Percentiles rank a stretch among this genome's conserved stretches.
Conservation (phyloP, 2,797 vertebrate genomes). For the Melanotaenia maccullochi region DNA sequence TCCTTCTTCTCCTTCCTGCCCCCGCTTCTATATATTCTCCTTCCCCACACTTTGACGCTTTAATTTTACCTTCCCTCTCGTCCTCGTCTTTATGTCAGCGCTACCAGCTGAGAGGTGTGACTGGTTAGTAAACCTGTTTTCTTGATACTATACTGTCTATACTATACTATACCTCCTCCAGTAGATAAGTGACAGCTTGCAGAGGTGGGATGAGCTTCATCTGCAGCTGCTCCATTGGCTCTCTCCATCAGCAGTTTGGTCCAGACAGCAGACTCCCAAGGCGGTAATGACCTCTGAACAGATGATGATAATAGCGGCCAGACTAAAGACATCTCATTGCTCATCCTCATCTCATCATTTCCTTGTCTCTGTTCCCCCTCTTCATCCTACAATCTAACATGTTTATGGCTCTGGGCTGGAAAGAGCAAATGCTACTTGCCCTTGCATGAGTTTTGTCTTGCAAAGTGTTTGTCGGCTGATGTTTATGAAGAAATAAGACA, state of each 20-base stretch:
- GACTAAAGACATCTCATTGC: conserved; percentile 76
- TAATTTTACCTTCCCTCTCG: conserved; percentile 37
- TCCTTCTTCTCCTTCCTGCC: conserved; percentile 22
- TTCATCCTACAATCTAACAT: conserved; percentile 6
- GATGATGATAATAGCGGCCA: conserved; percentile 81
- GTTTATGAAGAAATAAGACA: conserved; percentile 21
- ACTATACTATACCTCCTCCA: conserved; percentile 16
- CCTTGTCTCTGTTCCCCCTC: conserved; percentile 14
- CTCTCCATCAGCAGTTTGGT: conserved; percentile 70
- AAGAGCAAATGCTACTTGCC: conserved; percentile 12
- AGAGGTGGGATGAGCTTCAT: conserved; percentile 73
- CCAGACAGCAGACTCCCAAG: conserved; percentile 77
- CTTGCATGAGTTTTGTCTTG: conserved; percentile 4
- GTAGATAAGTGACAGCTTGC: conserved; percentile 67
- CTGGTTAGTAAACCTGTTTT: conserved; percentile 24
- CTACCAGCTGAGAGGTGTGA: conserved; percentile 49
- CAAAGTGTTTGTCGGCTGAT: not conserved
- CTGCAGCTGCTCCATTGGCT: conserved; percentile 78
- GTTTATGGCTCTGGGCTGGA: conserved; percentile 14
- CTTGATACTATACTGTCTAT: conserved; percentile 17
- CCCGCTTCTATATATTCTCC: conserved; percentile 13
- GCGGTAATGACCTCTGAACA: conserved; percentile 80
- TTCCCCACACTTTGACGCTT: conserved; percentile 31
- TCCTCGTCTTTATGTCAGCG: conserved; percentile 15
- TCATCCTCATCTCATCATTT: conserved; percentile 54